Conservation (phyloP, 2,888 invertebrate species). For the Zootermopsis nevadensis region DNA sequence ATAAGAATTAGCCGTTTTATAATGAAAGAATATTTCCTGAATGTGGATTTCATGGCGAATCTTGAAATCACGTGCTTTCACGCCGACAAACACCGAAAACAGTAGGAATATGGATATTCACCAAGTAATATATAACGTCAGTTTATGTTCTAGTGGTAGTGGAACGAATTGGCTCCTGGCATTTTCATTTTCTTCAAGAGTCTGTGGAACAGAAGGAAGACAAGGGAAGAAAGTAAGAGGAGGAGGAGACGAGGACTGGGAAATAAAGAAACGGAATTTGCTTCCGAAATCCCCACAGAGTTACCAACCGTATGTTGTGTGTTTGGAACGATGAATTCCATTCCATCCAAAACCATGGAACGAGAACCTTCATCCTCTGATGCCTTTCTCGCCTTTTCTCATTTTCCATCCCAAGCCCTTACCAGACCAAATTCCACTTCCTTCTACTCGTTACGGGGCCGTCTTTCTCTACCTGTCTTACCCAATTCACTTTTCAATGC, state of each 20-base stretch:
- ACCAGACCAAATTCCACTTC: slow-evolving; percentile 16
- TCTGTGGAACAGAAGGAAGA: slow-evolving; percentile 17
- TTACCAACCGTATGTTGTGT: slow-evolving; percentile 24
- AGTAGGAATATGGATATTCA: background rate
- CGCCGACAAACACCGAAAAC: background rate
- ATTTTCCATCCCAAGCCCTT: slow-evolving; percentile 6
- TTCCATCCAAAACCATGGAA: slow-evolving; percentile 34
- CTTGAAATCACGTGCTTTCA: no score
- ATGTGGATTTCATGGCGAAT: no score
- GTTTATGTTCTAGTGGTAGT: background rate
- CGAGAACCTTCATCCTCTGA: slow-evolving; percentile 3
- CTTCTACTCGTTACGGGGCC: background rate
- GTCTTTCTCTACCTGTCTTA: slow-evolving; percentile 46
- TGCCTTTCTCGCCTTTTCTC: slow-evolving; percentile 25
- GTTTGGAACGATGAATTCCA: slow-evolving; percentile 28
- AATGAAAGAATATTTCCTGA: no score
- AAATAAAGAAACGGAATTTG: slow-evolving; percentile 42
- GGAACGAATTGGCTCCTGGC: slow-evolving; percentile 21
- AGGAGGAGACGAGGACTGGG: background rate
- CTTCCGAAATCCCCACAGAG: slow-evolving; percentile 41
- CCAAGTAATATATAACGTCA: background rate
- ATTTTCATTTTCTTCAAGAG: slow-evolving; percentile 28
- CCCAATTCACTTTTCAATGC: slow-evolving; percentile 51
- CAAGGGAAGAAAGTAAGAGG: background rate
- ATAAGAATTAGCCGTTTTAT: no score